Evolutionary conservation across 2,888 invertebrate species (phyloP), one percentile per base, ranked within the genome.

Genomic region (Apamea monoglypha): DNA sequence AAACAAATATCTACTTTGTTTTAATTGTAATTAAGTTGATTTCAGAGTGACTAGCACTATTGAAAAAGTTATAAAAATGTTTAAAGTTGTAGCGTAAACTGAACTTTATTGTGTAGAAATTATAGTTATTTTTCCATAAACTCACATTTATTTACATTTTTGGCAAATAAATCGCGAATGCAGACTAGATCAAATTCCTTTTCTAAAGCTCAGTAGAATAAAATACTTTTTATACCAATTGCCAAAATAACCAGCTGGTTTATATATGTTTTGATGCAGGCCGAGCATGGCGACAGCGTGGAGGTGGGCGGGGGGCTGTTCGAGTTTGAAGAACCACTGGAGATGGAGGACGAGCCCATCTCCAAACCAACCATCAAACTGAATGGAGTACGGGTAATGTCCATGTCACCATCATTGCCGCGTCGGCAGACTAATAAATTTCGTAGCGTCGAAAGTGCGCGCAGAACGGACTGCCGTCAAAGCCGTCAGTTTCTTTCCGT

Each of bases 371-470:
- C 96, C 83, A 95, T 97, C 78, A 96, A 97, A 79, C 93, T 97
- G 7, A 97, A 97, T 73, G 97, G 97, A 74, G 97, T 97, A 44
- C 93, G 96, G 91, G 97, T 97, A 92, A 87, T 94, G 87, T 16
- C 16, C 56, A 16, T 36, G 1, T 6, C 6, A 14, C 25, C 12
- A 18, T 47, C 6, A n/a, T n/a, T n/a, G 36, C 36, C 21, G 12
- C 7, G 6, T 36, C 64, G 25, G 3, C 36, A 25, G 32, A 32
- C 12, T 2, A 64, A 64, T 6, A 2, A 50, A 7, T 21, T 50
- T 50, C 50, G 21, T 50, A 50, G 63, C 5, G 5, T 63, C 21
- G 21, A 32, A 32, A 32, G 21, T 63, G 63, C 10, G 5, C 10
- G 21, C 18, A 63, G 63, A 63, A 32, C 21, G 5, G 8, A 32